phyloP scores from a whole-genome alignment of 1,140 invertebrate genomes.

The Pantala flavescens region DNA sequence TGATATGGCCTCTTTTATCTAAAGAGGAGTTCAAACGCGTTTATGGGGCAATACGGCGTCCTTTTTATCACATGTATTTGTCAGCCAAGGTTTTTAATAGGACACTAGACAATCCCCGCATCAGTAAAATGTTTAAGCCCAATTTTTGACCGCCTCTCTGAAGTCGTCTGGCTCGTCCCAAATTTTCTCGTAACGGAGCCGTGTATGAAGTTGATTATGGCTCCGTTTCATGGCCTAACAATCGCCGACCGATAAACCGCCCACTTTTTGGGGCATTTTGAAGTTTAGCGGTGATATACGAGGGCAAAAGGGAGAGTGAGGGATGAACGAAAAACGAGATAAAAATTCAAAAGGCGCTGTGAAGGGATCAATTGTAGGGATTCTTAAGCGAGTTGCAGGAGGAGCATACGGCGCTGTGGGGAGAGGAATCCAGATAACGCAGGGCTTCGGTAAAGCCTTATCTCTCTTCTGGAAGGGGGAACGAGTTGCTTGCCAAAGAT shows the following conservation, averaged over 20 bases:
- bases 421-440: background rate
- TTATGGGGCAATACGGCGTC: background rate
- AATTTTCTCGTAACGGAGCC: background rate
- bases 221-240: background rate
- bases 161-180: background rate
- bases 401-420: background rate
- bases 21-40: too few species aligned
- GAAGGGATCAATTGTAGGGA: background rate
- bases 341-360: background rate
- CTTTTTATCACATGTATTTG: background rate
- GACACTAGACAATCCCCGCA: background rate
- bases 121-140: background rate
- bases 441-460: background rate
- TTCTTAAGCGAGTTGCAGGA: background rate
- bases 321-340: background rate
- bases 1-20: too few species aligned
- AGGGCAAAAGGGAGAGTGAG: background rate
- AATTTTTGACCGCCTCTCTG: background rate
- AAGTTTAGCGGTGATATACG: background rate
- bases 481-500: background rate
- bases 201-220: slow-evolving; percentile 2
- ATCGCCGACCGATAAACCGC: background rate
- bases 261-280: background rate
- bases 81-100: background rate
- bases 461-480: background rate